Conservation (phyloP, 64 coral and sea anemone genomes). For the Montipora cactus region DNA sequence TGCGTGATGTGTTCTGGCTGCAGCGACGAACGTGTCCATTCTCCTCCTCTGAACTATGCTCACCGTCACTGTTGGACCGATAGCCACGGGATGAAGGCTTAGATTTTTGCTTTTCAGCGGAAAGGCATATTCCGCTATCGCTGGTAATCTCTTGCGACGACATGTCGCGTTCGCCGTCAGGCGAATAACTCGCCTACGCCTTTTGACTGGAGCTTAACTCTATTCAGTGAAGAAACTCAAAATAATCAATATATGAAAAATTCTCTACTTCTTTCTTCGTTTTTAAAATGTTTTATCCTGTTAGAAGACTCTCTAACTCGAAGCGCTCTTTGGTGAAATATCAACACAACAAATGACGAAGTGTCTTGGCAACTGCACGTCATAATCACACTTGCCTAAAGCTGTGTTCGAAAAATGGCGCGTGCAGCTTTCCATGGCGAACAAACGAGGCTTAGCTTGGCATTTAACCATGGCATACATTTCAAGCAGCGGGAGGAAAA, state of each 20-base stretch:
- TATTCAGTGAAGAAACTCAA: not conserved
- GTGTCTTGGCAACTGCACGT: not conserved
- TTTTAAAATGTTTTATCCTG: not conserved
- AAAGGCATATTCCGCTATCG: constrained; percentile 27
- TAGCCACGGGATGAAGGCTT: not conserved
- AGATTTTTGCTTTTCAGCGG: not conserved
- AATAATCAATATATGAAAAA: not conserved
- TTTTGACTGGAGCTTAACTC: not conserved
- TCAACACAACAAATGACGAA: not conserved
- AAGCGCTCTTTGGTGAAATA: not conserved
- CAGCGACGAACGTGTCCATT: not conserved
- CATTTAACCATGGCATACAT: too few species aligned
- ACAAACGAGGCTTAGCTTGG: too few species aligned
- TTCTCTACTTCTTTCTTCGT: not conserved
- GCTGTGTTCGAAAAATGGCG: not conserved
- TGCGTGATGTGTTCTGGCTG: not conserved
- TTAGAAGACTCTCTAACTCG: not conserved
- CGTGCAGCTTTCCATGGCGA: not conserved
- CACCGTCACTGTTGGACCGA: constrained; percentile 12
- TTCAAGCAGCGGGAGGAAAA: too few species aligned
- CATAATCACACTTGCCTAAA: not conserved
- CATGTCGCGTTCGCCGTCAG: not conserved
- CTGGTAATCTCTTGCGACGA: constrained; percentile 6
- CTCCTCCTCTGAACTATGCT: not conserved
- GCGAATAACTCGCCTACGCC: not conserved